Base-by-base conservation (phyloP, 2,888 invertebrate genomes). In the Apoda limacodes region DNA sequence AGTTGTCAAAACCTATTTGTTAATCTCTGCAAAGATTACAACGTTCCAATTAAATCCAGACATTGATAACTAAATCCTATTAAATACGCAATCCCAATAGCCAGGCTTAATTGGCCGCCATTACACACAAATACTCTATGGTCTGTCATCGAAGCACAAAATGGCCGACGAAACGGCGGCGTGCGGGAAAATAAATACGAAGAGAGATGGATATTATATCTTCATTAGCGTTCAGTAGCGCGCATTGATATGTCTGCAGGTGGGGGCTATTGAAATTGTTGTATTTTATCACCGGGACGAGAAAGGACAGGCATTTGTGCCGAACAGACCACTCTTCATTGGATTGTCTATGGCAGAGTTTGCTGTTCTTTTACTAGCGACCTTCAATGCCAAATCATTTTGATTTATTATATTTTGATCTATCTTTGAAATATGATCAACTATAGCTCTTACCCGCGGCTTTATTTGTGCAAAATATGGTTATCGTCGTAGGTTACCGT, bases 51-150 rank as follows among this genome's bases (percentile, higher is more conserved):
- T 74, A 74, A 69, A 63, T 44, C 29, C 29, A 47, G 69, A 71
- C 74, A 68, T 71, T 75, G 75, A 75, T 72, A 70, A 72, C 75
- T 75, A 75, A 75, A 76, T 76, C 72, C 68, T 63, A 71, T 68
- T 67, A 55, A n/a, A n/a, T n/a, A n/a, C n/a, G n/a, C n/a, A n/a
- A n/a, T n/a, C n/a, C 51, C 59, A 61, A 62, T 57, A 46, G 56
- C 50, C 40, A 43, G n/a, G 54, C 67, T 63, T 76, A 76, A 76
- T 76, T 76, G 76, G 71, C 59, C 56, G 57, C 69, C 71, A 74
- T 74, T 74, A 71, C 63, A 62, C 55, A 58, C 58, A 59, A 17
- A 60, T 57, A 56, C 60, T 61, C 67, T 67, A 64, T 63, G 64
- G 67, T 60, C 71, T 66, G 71, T 72, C 72, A 66, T 66, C 62